A percentile compares a stretch with the other conserved stretches of the same genome.
Evolutionary conservation across 2,113 vertebrate genomes (phyloP).

Genomic region (Colius striatus): DNA sequence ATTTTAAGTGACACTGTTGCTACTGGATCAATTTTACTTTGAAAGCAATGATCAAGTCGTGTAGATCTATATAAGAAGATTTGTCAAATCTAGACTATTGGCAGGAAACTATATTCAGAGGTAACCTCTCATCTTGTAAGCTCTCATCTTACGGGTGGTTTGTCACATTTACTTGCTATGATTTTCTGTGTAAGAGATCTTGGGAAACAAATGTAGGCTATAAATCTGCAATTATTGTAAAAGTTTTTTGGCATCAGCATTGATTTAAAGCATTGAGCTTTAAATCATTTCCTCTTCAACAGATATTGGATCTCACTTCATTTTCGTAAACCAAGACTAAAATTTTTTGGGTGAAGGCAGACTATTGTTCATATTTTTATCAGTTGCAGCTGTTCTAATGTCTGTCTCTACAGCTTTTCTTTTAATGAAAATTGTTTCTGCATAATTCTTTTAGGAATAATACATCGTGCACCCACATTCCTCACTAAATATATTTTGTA

Average conservation of each 20-base stretch:
- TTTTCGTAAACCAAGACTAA: background rate
- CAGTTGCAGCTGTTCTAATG: background rate
- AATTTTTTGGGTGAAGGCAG: background rate
- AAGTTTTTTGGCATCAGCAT: background rate
- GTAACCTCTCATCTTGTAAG: background rate
- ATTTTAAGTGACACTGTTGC: background rate
- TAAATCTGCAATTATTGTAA: background rate
- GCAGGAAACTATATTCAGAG: conserved; percentile 5
- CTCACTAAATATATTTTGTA: background rate
- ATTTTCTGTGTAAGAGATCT: background rate
- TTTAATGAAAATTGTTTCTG: background rate
- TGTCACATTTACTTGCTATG: background rate
- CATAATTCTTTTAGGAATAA: background rate
- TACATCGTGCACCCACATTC: background rate
- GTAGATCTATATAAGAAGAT: background rate
- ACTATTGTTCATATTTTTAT: background rate
- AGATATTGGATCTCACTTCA: background rate
- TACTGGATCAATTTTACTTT: conserved; percentile 4
- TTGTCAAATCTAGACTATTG: background rate
- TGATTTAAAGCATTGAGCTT: background rate
- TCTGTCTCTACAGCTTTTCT: background rate
- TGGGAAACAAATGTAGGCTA: background rate
- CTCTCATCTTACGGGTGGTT: background rate
- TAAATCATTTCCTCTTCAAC: background rate
- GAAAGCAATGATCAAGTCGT: background rate